Percentiles rank a stretch among this genome's conserved stretches.
phyloP scores from a whole-genome alignment of 2,113 vertebrate species.

The Centropristis striata region DNA sequence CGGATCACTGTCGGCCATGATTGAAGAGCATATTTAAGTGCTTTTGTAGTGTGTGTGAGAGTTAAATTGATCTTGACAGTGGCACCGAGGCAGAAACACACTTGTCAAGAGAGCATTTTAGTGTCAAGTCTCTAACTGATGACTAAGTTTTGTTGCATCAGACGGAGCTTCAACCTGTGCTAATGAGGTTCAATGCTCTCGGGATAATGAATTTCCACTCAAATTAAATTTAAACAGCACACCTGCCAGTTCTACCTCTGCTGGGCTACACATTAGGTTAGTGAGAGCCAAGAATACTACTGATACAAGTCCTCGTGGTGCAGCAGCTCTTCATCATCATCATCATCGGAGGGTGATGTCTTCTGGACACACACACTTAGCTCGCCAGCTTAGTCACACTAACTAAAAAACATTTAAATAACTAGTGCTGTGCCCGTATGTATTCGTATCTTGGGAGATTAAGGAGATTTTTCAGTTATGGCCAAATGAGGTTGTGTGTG shows the following conservation, averaged over 20 bases:
- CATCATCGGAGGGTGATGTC: neutral
- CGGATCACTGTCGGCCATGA: neutral
- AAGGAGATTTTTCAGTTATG: too few species aligned
- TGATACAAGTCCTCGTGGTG: neutral
- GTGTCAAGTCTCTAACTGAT: neutral
- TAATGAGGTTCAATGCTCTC: neutral
- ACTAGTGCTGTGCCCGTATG: too few species aligned
- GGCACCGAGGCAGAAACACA: neutral
- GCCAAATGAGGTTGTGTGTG: too few species aligned
- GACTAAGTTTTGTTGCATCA: neutral
- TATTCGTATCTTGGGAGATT: too few species aligned
- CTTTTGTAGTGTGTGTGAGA: neutral
- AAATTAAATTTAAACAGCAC: neutral
- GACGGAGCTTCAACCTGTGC: neutral
- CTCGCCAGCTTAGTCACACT: neutral
- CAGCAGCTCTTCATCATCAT: too few species aligned
- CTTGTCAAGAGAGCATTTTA: too few species aligned
- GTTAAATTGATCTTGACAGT: neutral
- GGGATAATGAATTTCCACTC: neutral
- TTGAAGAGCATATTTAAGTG: neutral
- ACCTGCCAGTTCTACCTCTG: neutral
- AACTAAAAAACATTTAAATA: neutral
- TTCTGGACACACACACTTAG: slow-evolving; percentile 6
- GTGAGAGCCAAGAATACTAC: neutral
- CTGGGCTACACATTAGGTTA: neutral